Conservation (phyloP, 2,888 invertebrate species). For the Desoria tigrina region DNA sequence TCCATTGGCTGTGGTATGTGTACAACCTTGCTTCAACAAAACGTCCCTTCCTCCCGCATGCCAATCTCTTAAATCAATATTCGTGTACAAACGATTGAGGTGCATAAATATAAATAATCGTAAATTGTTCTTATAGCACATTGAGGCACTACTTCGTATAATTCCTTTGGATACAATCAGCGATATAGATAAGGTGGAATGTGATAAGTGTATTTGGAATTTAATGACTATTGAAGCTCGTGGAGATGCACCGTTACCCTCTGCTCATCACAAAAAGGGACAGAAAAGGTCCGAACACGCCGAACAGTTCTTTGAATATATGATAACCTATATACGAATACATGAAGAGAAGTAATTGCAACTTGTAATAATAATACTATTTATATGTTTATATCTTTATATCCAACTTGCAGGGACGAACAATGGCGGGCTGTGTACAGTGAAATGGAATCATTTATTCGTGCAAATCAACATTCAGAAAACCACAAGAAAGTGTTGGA, state of each 20-base stretch:
- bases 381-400: too few species aligned
- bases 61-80: too few species aligned
- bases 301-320: constrained; percentile 2
- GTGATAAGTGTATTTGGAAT: constrained; percentile 49
- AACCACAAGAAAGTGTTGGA: constrained; percentile 76
- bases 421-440: constrained; percentile 88
- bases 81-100: background rate
- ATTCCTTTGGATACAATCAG: constrained; percentile 45
- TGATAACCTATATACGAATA: too few species aligned
- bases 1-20: constrained; percentile 46
- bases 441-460: constrained; percentile 81
- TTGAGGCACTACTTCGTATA: constrained; percentile 43
- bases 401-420: constrained; percentile 69
- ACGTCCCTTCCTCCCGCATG: too few species aligned
- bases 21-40: background rate
- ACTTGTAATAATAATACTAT: too few species aligned
- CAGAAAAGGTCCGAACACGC: constrained; percentile 59
- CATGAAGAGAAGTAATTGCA: too few species aligned
- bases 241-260: constrained; percentile 53
- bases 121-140: constrained; percentile 33
- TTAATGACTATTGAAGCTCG: constrained; percentile 53
- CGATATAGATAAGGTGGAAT: constrained; percentile 48
- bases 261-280: constrained; percentile 58
- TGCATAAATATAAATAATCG: too few species aligned
- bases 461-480: constrained; percentile 73